A percentile compares a stretch with the other conserved stretches of the same genome.
Conservation (phyloP, 2,113 vertebrate genomes). For the Amia ocellicauda region DNA sequence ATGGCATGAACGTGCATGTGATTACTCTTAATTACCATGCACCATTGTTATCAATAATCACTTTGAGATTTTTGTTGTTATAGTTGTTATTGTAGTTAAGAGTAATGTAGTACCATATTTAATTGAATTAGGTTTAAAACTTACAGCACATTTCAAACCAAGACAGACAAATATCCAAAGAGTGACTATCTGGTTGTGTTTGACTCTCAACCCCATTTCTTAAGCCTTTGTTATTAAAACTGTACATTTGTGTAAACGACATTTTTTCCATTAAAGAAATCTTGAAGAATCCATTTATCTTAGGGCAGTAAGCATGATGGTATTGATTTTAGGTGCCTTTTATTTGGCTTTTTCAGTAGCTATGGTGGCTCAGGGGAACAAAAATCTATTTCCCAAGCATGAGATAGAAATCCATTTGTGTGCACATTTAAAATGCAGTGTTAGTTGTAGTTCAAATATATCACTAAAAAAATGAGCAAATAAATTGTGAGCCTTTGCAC, state of each 20-base stretch:
- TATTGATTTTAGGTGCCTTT: slow-evolving; percentile 18
- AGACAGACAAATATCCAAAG: neutral
- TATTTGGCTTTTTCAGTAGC: slow-evolving; percentile 5
- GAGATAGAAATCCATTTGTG: neutral
- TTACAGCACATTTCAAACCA: no score
- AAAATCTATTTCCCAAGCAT: slow-evolving; percentile 8
- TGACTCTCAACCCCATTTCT: slow-evolving; percentile 1
- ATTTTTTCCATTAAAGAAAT: slow-evolving; percentile 1
- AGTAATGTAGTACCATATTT: no score
- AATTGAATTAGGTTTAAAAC: no score
- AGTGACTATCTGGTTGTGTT: neutral
- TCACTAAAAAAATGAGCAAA: slow-evolving; percentile 1
- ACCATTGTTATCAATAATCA: no score
- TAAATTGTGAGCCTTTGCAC: no score
- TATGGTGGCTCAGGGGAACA: neutral
- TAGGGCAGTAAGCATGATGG: slow-evolving; percentile 17
- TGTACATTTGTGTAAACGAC: slow-evolving; percentile 7
- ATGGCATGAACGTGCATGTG: no score
- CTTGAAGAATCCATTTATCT: slow-evolving; percentile 17
- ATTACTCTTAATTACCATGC: no score
- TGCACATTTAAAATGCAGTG: slow-evolving; percentile 2
- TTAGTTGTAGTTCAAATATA: neutral
- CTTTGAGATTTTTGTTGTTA: no score
- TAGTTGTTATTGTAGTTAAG: no score
- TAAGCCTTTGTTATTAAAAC: neutral